phyloP scores from a whole-genome alignment of 2,113 vertebrate species.

The Charina bottae region DNA sequence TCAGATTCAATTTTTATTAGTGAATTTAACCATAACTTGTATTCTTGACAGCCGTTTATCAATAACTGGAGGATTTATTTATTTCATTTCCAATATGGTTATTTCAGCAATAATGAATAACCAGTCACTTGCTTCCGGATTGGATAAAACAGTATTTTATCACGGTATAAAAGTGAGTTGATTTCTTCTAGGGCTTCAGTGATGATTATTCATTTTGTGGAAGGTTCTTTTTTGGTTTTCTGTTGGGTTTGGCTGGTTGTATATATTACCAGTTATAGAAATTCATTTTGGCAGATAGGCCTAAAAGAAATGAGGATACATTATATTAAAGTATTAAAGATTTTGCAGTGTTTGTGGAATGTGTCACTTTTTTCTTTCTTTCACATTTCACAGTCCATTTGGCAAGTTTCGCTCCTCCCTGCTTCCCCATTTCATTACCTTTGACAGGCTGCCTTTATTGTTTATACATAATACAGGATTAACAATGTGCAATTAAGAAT shows the following conservation, averaged over 20 bases:
- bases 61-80: background rate
- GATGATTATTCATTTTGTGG: background rate
- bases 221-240: background rate
- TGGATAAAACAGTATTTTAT: background rate
- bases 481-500: conserved; percentile 37
- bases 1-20: background rate
- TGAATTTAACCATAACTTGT: background rate
- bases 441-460: conserved; percentile 31
- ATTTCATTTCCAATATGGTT: background rate
- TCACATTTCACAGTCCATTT: conserved; percentile 5
- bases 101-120: background rate
- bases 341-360: background rate
- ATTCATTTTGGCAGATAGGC: background rate
- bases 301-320: background rate
- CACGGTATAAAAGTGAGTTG: background rate
- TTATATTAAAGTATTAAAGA: background rate
- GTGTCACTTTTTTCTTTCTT: background rate
- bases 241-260: background rate
- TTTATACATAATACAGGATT: conserved; percentile 30
- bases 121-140: background rate
- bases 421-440: conserved; percentile 32
- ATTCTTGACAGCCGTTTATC: background rate
- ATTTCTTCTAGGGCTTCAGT: background rate
- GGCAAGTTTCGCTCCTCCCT: background rate
- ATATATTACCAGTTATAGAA: background rate